A percentile compares a stretch with the other conserved stretches of the same genome.
Evolutionary conservation across 2,888 invertebrate genomes (phyloP).

Genomic region (Mythimna impura): DNA sequence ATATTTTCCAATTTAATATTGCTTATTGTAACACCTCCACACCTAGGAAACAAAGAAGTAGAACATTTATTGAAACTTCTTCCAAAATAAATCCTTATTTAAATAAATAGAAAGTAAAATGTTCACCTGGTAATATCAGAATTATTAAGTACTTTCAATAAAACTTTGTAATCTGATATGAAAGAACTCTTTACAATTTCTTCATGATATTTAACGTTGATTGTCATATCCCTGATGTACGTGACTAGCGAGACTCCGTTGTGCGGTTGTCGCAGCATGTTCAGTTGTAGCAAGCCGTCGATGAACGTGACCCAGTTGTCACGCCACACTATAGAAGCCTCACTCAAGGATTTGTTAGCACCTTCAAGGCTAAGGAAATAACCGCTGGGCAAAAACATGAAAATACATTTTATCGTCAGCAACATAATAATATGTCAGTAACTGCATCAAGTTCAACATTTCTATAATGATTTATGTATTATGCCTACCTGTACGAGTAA

Average conservation of each 20-base stretch:
- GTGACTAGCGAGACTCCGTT: conserved; percentile 92
- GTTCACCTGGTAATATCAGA: conserved; percentile 61
- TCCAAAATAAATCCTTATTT: no score
- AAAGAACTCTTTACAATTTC: conserved; percentile 3
- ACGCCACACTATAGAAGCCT: conserved; percentile 90
- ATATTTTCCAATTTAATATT: conserved; percentile 61
- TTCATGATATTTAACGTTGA: conserved; percentile 62
- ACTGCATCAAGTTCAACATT: no score
- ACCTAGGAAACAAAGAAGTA: conserved; percentile 59
- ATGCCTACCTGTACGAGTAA: conserved; percentile 42
- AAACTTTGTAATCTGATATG: conserved; percentile 17
- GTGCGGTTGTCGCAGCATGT: conserved; percentile 90
- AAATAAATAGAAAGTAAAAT: neutral
- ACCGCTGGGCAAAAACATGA: conserved; percentile 59
- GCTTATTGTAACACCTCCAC: conserved; percentile 69
- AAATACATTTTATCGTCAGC: no score
- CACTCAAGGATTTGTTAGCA: conserved; percentile 62
- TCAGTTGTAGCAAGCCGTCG: conserved; percentile 95
- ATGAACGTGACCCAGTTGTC: conserved; percentile 95
- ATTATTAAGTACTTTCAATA: conserved; percentile 54
- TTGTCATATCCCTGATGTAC: conserved; percentile 61
- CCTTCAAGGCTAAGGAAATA: conserved; percentile 69
- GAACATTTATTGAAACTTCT: neutral
- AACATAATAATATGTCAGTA: no score
- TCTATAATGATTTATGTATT: no score